phyloP scores from a whole-genome alignment of 2,888 invertebrate genomes.

The Tetranychus piercei region DNA sequence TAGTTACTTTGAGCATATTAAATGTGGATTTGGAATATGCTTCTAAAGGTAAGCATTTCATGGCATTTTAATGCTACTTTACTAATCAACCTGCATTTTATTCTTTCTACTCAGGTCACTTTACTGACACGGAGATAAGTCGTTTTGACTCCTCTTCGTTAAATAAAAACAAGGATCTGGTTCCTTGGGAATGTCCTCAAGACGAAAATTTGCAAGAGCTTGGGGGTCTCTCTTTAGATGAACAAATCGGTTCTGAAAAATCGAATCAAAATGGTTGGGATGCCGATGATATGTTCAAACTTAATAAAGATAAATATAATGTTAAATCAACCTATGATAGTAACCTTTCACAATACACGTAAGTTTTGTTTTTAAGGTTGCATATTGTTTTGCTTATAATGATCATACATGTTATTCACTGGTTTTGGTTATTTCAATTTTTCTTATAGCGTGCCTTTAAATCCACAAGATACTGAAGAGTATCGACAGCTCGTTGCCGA shows the following conservation, averaged over 20 bases:
- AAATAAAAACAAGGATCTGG: constrained; percentile 55
- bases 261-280: constrained; percentile 56
- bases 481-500: constrained; percentile 64
- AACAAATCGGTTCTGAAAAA: background rate
- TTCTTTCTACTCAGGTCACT: constrained; percentile 9
- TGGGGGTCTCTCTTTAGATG: background rate
- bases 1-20: constrained; percentile 59
- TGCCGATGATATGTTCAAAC: constrained; percentile 85
- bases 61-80: background rate
- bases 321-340: constrained; percentile 82
- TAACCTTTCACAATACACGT: constrained; percentile 52
- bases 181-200: constrained; percentile 55
- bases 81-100: background rate
- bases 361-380: too few species aligned
- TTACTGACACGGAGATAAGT: constrained; percentile 67
- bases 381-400: too few species aligned
- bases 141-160: constrained; percentile 55
- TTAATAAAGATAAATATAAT: constrained; percentile 75
- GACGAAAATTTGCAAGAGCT: background rate
- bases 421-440: background rate
- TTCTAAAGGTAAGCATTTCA: constrained; percentile 44
- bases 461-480: constrained; percentile 66
- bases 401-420: background rate
- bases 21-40: constrained; percentile 78
- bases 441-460: constrained; percentile 44